A percentile compares a stretch with the other conserved stretches of the same genome.
Evolutionary conservation across 2,113 vertebrate species (phyloP).

Genomic region (Seriola dumerili): DNA sequence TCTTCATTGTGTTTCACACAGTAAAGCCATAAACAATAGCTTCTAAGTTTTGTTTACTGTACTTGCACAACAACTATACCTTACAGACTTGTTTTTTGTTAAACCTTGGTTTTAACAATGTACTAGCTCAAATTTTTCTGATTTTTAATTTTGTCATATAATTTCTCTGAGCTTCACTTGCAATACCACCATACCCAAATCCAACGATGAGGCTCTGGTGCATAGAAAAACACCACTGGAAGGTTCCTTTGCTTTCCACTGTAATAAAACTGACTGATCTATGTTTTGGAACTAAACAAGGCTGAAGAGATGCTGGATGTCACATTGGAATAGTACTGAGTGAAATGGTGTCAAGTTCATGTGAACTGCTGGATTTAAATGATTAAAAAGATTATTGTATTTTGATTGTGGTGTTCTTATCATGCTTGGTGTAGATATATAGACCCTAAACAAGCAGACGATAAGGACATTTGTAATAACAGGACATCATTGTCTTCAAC

Average conservation of each 20-base stretch:
- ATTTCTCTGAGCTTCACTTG: not conserved
- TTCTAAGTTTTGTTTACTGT: slow-evolving; percentile 1
- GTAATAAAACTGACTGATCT: slow-evolving; percentile 1
- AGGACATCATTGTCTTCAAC: not conserved
- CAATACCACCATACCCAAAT: not conserved
- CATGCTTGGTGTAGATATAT: not conserved
- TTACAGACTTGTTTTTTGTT: not conserved
- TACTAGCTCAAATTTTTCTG: not conserved
- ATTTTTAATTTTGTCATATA: not conserved
- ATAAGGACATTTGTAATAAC: not conserved
- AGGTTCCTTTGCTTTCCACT: not conserved
- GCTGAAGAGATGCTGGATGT: slow-evolving; percentile 10
- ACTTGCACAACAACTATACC: not conserved
- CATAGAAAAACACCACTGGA: not conserved
- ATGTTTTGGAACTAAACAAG: not conserved
- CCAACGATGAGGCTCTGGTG: not conserved
- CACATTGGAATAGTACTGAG: not conserved
- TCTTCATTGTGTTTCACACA: slow-evolving; percentile 30
- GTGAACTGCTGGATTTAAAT: slow-evolving; percentile 56
- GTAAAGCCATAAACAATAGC: slow-evolving; percentile 1
- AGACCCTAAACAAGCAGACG: slow-evolving; percentile 5
- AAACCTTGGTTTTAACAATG: slow-evolving; percentile 1
- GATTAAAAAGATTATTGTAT: slow-evolving; percentile 68
- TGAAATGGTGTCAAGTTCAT: slow-evolving; percentile 36
- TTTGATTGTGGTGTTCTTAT: slow-evolving; percentile 43